Evolutionary conservation across 2,888 invertebrate species (phyloP).

Genomic region (Drosophila planitibia): DNA sequence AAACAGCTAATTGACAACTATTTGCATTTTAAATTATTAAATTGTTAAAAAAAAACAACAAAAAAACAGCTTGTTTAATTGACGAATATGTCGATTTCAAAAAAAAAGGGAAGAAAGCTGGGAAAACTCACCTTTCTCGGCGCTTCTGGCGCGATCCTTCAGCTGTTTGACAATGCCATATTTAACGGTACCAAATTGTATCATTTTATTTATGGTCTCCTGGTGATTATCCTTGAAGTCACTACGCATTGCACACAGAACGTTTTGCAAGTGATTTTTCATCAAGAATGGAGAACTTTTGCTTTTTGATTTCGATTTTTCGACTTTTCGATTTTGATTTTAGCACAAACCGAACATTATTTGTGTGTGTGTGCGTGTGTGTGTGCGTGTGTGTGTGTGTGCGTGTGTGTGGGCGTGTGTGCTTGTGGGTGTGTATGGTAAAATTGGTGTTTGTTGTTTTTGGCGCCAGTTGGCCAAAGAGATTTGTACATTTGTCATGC

Average conservation of each 20-base stretch:
- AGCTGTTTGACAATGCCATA: slow-evolving; percentile 87
- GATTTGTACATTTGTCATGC: slow-evolving; percentile 49
- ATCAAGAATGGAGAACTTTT: slow-evolving; percentile 67
- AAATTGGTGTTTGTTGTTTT: slow-evolving; percentile 22
- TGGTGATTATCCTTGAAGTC: slow-evolving; percentile 85
- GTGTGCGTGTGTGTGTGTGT: background rate
- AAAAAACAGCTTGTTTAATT: background rate
- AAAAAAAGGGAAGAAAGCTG: background rate
- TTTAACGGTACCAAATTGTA: slow-evolving; percentile 89
- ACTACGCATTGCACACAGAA: slow-evolving; percentile 86
- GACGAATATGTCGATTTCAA: background rate
- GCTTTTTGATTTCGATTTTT: slow-evolving; percentile 13
- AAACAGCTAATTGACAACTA: background rate
- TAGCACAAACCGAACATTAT: slow-evolving; percentile 50
- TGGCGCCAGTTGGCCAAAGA: slow-evolving; percentile 57
- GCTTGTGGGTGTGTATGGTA: slow-evolving; percentile 17
- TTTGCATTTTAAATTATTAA: background rate
- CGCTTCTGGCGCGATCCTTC: slow-evolving; percentile 85
- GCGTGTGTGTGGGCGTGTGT: slow-evolving; percentile 8
- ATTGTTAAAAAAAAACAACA: background rate
- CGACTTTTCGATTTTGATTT: background rate
- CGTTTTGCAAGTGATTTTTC: slow-evolving; percentile 83
- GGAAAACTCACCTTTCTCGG: slow-evolving; percentile 83
- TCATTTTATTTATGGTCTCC: slow-evolving; percentile 87
- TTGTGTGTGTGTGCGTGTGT: slow-evolving; percentile 1